Evolutionary conservation across 64 coral and sea anemone genomes (phyloP), one percentile per base, ranked within the genome.

Genomic region (Pocillopora damicornis): DNA sequence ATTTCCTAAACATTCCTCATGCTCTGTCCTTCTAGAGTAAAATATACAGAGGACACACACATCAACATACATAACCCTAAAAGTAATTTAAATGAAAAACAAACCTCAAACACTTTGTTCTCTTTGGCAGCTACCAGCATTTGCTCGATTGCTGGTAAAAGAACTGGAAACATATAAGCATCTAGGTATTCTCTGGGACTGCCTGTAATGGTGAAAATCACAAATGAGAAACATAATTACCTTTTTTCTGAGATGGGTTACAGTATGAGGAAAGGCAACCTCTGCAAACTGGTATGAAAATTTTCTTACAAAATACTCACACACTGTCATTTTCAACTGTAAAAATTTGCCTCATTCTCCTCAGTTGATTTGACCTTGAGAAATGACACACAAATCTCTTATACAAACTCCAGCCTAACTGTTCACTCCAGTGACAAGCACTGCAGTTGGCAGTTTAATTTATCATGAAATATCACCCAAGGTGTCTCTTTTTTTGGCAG

Each of bases 81-180:
- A 35, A 26, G 26, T 14, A 60, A 11, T 30, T 11, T 88, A 6
- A 18, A 88, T 71, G 8, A 74, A 75, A 67, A 5, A 86, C 87
- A 37, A 85, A 98, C 96, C 93, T 98, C 96, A 91, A 98, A 98
- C 16, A 98, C 96, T 95, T 98, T 98, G 71, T 98, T 98, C 80
- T 92, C 93, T 58, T 95, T 98, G n/a, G 96, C 96, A 66, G 93
- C 90, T 66, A 90, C 81, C 11, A 98, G 90, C 96, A 98, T 98
- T 79, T 95, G 89, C 36, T 98, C 96, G 15, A 98, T 87, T 11
- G 72, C 96, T 83, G 96, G 93, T 71, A 98, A 90, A 13, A 98
- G 93, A 64, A 95, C 82, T 16, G 96, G 96, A 88, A 98, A 98
- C 62, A 98, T 76, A 63, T 98, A 98, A 17, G 88, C 86, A n/a